phyloP scores from a whole-genome alignment of 2,888 invertebrate species.

The Chelonus formosanus region DNA sequence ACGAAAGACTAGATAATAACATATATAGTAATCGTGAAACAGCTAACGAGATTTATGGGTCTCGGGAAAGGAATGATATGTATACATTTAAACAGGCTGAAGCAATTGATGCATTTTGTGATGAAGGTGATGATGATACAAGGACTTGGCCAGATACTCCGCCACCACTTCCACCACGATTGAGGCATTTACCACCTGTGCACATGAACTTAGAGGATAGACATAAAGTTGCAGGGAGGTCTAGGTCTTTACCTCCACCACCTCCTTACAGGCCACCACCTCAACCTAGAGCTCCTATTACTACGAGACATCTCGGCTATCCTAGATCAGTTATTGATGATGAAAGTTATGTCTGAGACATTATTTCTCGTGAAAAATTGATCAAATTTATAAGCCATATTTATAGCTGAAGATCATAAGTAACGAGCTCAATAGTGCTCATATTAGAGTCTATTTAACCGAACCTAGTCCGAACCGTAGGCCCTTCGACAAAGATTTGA shows the following conservation, averaged over 20 bases:
- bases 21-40: conserved; percentile 59
- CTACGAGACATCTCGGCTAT: conserved; percentile 58
- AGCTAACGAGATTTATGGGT: conserved; percentile 53
- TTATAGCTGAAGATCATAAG: conserved; percentile 29
- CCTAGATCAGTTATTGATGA: conserved; percentile 61
- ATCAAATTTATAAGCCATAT: conserved; percentile 38
- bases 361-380: background rate
- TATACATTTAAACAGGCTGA: conserved; percentile 59
- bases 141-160: conserved; percentile 67
- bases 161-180: conserved; percentile 71
- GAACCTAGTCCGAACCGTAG: conserved; percentile 54
- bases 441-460: conserved; percentile 40
- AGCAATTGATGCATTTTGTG: conserved; percentile 53
- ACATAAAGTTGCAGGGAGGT: conserved; percentile 61
- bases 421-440: conserved; percentile 25
- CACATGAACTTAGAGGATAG: conserved; percentile 72
- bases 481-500: conserved; percentile 36
- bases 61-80: conserved; percentile 54
- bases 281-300: conserved; percentile 59
- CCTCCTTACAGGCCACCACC: conserved; percentile 63
- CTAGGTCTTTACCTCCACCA: conserved; percentile 61
- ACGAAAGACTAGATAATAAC: conserved; percentile 43
- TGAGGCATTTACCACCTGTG: conserved; percentile 73
- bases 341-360: conserved; percentile 61
- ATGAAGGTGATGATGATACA: conserved; percentile 61